Conservation (phyloP, 2,888 invertebrate species). For the Monochamus alternatus region DNA sequence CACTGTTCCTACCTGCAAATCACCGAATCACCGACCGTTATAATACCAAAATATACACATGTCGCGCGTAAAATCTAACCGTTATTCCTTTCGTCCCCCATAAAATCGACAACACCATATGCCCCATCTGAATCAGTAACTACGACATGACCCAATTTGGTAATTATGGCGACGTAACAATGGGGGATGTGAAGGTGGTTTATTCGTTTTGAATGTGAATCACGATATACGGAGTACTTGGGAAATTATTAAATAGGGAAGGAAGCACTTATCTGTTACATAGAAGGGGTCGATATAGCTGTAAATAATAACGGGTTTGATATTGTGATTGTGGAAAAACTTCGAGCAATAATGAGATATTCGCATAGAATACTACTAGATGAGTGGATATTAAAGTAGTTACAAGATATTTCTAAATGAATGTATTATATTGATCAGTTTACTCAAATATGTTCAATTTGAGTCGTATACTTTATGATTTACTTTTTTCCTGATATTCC, state of each 20-base stretch:
- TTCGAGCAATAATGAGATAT: too few species aligned
- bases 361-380: too few species aligned
- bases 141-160: constrained; percentile 40
- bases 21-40: constrained; percentile 50
- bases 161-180: constrained; percentile 31
- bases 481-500: too few species aligned
- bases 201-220: constrained; percentile 15
- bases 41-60: constrained; percentile 46
- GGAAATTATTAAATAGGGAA: not conserved
- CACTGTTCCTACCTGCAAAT: constrained; percentile 37
- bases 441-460: too few species aligned
- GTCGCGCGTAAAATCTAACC: constrained; percentile 52
- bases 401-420: too few species aligned
- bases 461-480: too few species aligned
- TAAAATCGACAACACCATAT: constrained; percentile 36
- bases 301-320: too few species aligned
- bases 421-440: too few species aligned
- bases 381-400: too few species aligned
- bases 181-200: constrained; percentile 24
- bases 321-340: too few species aligned
- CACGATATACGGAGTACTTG: not conserved
- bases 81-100: constrained; percentile 48
- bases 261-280: too few species aligned
- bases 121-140: constrained; percentile 34
- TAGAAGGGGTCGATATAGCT: too few species aligned